phyloP scores from a whole-genome alignment of 2,113 vertebrate species.

The Danionella cerebrum region DNA sequence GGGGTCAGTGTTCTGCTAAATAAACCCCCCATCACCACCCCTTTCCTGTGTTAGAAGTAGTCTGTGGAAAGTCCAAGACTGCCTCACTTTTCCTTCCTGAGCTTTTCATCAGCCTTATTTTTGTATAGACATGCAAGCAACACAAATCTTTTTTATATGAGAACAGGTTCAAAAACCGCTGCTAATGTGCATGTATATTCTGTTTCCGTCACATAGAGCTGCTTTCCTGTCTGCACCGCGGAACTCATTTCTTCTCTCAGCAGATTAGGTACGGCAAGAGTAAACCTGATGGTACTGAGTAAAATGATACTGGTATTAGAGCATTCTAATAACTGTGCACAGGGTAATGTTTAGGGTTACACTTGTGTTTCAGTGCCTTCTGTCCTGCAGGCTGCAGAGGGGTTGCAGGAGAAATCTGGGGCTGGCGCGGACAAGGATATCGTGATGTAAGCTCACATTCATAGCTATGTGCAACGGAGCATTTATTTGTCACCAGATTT shows the following conservation, averaged over 20 bases:
- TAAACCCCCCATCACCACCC: too few relatives aligned
- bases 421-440: slow-evolving; percentile 71
- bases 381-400: slow-evolving; percentile 78
- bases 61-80: too few relatives aligned
- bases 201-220: slow-evolving; percentile 57
- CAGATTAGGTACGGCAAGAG: slow-evolving; percentile 72
- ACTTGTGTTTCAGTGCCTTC: slow-evolving; percentile 60
- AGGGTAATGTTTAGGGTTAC: not conserved
- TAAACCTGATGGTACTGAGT: too few relatives aligned
- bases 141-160: too few relatives aligned
- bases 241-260: slow-evolving; percentile 68
- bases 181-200: not conserved
- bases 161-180: not conserved
- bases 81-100: too few relatives aligned
- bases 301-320: too few relatives aligned
- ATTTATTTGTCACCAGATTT: not conserved
- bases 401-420: slow-evolving; percentile 76
- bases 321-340: not conserved
- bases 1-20: too few relatives aligned
- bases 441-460: slow-evolving; percentile 69
- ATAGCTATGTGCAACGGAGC: not conserved
- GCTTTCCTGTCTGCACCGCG: slow-evolving; percentile 74
- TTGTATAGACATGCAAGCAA: too few relatives aligned
- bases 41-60: too few relatives aligned
- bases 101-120: too few relatives aligned